Base-by-base conservation (phyloP, 2,888 invertebrate species). In the Isotomurus palustris region DNA sequence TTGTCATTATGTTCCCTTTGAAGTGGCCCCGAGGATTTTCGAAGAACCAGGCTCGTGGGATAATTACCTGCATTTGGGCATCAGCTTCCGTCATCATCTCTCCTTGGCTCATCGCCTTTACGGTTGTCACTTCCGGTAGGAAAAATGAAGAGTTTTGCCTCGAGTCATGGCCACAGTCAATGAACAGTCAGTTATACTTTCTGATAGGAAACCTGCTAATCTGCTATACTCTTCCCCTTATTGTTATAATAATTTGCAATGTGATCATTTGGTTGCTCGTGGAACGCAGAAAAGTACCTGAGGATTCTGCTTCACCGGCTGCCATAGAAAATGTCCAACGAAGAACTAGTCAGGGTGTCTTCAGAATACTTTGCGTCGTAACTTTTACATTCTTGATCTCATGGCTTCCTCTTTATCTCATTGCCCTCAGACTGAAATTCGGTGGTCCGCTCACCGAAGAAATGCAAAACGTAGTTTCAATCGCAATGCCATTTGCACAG, bases 1-100 rank as follows among this genome's bases (percentile, higher is more conserved):
- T 94, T 71, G 94, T 93, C 47, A 94, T 94, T 71, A 94, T 93
- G 87, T 92, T 91, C 86, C 91, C 92, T 1, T 77, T 93, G 72
- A 89, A 89, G 55, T 56, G 52, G 36, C 62, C 56, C 3, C 69
- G 73, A 32, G 74, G 75, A 35, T 73, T 77, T 50, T 73, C 74
- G 2, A 72, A 72, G n/a, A 67, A 71, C n/a, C 68, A 74, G n/a
- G 74, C 76, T 1, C 69, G 74, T 17, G 55, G 72, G n/a, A 73
- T 75, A 48, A 75, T 77, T 36, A 65, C 73, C 1, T 53, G 72
- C 36, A 76, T 77, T 41, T 77, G 78, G 78, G 57, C 75, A 10
- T 52, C 73, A 10, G 74, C 77, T 1, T 54, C 73, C 19, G 49
- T 71, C 17, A 72, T 76, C 40, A 74, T 75, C 60, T 65, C 74